phyloP scores from a whole-genome alignment of 2,888 invertebrate species.

The Melanophora roralis region DNA sequence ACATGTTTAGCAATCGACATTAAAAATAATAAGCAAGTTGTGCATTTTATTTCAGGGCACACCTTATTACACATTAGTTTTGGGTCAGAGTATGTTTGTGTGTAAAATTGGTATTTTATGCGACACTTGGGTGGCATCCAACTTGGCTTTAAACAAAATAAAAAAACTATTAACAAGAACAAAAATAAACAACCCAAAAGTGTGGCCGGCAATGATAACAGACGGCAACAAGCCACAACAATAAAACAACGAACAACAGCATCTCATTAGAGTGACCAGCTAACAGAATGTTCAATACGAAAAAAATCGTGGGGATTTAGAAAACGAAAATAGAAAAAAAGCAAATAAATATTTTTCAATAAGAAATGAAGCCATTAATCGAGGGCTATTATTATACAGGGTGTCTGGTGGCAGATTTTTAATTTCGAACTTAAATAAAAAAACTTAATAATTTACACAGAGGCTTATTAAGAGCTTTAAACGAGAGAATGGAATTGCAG shows the following conservation, averaged over 20 bases:
- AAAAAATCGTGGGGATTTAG: not conserved
- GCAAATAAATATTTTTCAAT: too few species aligned
- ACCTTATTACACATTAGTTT: not conserved
- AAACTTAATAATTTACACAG: too few species aligned
- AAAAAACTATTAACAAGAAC: not conserved
- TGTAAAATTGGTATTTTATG: not conserved
- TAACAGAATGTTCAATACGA: not conserved
- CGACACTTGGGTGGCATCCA: constrained; percentile 44
- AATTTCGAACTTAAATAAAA: too few species aligned
- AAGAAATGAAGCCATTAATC: too few species aligned
- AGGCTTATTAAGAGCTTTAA: too few species aligned
- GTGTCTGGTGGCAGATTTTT: too few species aligned
- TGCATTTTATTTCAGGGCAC: too few species aligned
- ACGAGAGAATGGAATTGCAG: too few species aligned
- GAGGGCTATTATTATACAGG: too few species aligned
- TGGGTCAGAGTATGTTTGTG: not conserved
- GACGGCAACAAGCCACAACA: constrained; percentile 4
- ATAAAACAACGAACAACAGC: constrained; percentile 4
- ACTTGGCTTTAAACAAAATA: constrained; percentile 3
- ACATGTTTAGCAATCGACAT: too few species aligned
- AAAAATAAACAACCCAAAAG: not conserved
- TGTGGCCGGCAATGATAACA: constrained; percentile 34
- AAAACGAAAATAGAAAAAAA: not conserved
- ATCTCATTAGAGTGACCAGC: constrained; percentile 21
- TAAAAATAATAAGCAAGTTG: too few species aligned